These are phyloP conservation scores for Morus bassanus DNA, from an alignment of 2,797 vertebrate genomes.

Conservation along the genomic window DNA sequence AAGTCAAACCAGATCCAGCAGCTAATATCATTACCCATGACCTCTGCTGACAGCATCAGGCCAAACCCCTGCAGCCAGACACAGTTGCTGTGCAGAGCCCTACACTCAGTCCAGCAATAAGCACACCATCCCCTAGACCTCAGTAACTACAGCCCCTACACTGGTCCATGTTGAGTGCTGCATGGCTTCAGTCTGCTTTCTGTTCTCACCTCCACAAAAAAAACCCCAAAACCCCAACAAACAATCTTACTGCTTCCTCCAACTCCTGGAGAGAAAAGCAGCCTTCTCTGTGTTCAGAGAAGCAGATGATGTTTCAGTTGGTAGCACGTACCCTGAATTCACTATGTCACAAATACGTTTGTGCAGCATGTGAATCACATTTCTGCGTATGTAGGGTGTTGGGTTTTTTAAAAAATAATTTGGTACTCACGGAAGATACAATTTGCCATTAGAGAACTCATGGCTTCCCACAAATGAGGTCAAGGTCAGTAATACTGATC, in stretches of 20 bases:
- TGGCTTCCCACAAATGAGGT: neutral
- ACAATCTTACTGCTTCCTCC: neutral
- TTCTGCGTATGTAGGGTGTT: neutral
- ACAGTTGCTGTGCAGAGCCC: neutral
- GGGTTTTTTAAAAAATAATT: neutral
- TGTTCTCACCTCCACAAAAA: neutral
- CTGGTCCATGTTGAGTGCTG: neutral
- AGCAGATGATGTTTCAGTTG: neutral
- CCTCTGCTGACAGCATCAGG: neutral
- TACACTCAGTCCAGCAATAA: accelerated
- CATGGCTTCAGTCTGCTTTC: neutral
- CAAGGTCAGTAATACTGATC: neutral
- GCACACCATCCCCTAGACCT: accelerated
- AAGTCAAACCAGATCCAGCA: neutral
- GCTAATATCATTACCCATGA: neutral
- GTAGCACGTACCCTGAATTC: neutral
- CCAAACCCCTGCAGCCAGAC: neutral
- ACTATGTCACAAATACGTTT: neutral
- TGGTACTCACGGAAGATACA: neutral
- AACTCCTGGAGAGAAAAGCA: neutral
- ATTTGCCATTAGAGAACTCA: neutral
- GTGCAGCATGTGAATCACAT: neutral
- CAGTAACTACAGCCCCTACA: neutral
- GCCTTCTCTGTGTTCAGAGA: neutral
- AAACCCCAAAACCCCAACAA: accelerated